Evolutionary conservation across 2,888 invertebrate genomes (phyloP).

Genomic region (Adineta ricciae): DNA sequence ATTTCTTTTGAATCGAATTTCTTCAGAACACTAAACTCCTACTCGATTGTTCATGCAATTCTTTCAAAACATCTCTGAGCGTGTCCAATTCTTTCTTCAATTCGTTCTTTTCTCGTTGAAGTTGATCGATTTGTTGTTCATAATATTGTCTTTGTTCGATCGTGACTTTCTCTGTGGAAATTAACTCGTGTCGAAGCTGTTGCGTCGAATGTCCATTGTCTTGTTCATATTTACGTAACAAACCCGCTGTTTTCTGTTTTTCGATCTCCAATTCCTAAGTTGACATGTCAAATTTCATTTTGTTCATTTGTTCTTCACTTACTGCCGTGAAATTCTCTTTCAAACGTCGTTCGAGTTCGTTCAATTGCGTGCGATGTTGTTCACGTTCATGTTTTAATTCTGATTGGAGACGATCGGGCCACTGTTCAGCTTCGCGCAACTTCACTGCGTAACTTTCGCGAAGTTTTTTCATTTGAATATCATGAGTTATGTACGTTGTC

Average conservation of each 20-base stretch:
- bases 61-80: constrained; percentile 25
- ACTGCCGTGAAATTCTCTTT: constrained; percentile 23
- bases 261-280: constrained; percentile 28
- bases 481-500: constrained; percentile 23
- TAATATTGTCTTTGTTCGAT: constrained; percentile 17
- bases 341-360: constrained; percentile 1
- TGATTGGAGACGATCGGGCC: constrained; percentile 27
- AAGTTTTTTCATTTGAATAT: constrained; percentile 25
- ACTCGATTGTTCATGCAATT: constrained; percentile 29
- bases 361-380: constrained; percentile 14
- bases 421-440: constrained; percentile 22
- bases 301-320: too few species aligned
- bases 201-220: neutral
- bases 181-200: neutral
- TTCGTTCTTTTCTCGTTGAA: constrained; percentile 14
- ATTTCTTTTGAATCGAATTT: too few species aligned
- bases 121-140: constrained; percentile 29
- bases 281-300: neutral
- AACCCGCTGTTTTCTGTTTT: constrained; percentile 26
- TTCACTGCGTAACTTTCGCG: constrained; percentile 18
- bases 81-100: constrained; percentile 29
- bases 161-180: constrained; percentile 18
- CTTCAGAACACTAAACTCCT: neutral
- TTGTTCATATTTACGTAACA: constrained; percentile 28
- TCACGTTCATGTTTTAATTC: constrained; percentile 29